A percentile compares a stretch with the other conserved stretches of the same genome.
These are phyloP conservation scores for Oreortyx pictus DNA, from an alignment of 2,797 vertebrate genomes.

Conservation along the genomic window DNA sequence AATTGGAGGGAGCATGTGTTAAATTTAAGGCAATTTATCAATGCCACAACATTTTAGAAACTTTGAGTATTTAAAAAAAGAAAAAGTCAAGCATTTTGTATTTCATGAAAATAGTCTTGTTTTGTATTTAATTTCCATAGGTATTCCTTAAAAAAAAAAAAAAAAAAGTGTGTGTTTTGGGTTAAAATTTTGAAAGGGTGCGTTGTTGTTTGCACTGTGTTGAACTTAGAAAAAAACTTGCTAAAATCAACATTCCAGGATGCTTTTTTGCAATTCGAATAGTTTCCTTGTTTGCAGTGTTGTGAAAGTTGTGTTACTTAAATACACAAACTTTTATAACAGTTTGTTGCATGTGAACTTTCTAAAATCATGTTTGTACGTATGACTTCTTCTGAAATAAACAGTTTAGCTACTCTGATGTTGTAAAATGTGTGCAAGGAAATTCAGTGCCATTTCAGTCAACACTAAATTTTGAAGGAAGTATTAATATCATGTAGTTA, in stretches of 20 bases:
- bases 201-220: neutral
- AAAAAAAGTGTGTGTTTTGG: neutral
- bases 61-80: neutral
- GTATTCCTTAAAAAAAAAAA: neutral
- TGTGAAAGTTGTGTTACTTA: slow-evolving; percentile 30
- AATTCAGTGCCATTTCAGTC: neutral
- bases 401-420: neutral
- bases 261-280: slow-evolving; percentile 1
- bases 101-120: neutral
- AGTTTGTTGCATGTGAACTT: neutral
- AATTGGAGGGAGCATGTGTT: slow-evolving; percentile 51
- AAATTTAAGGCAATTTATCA: slow-evolving; percentile 43
- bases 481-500: neutral
- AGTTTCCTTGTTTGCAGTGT: slow-evolving; percentile 31
- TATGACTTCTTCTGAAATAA: slow-evolving; percentile 33
- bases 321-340: slow-evolving; percentile 9
- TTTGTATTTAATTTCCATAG: neutral
- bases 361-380: neutral
- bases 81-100: neutral
- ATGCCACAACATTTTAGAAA: slow-evolving; percentile 23
- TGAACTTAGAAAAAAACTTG: neutral
- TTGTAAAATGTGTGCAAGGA: neutral
- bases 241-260: neutral
- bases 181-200: neutral
- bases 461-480: slow-evolving; percentile 6